Evolutionary conservation across 2,797 vertebrate genomes (phyloP), one percentile per base, ranked within the genome.

Genomic region (Orestias chungarensis): DNA sequence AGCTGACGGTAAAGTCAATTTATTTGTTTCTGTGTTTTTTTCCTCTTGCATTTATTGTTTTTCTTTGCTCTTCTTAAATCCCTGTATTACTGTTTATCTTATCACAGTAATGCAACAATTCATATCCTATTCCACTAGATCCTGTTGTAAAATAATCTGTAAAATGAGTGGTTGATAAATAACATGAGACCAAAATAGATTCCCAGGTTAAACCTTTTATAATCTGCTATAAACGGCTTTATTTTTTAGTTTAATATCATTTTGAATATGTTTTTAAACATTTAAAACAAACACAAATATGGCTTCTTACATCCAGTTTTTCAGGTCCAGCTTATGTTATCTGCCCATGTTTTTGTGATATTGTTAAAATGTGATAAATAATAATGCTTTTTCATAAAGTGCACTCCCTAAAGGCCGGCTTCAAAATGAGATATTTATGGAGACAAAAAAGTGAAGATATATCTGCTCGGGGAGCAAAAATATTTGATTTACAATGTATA

Each of bases 1-100:
- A 89, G 97, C 98, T 68, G 98, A 99, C 79, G 98, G 98, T 99
- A 88, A 90, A 87, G 85, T 27, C 25, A 12, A 11, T 27, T 64
- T 77, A 64, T 33, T 49, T 6, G 44, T 50, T 18, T 55, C 70
- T 72, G 62, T 17, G 42, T 61, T 35, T 71, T 70, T 68, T 70
- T 74, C 54, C 31, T n/a, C 23, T 74, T 65, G 67, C 40, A 17
- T 2, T 10, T 27, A 38, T 27, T 3, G 0, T 74, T 52, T 62
- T 52, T 52, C 50, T 62, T 25, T 14, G 42, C 12, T 61, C 20
- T n/a, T 40, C 59, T 62, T 62, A 4, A 40, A n/a, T 38, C 40
- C 10, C 12, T 27, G 20, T 3, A 8, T 17, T n/a, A 14, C 12
- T 40, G n/a, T 68, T 43, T 57, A n/a, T 79, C 71, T 64, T 33